Percentiles rank a stretch among this genome's conserved stretches.
Conservation (phyloP, 2,888 invertebrate species). For the Sarcophaga subvicina region DNA sequence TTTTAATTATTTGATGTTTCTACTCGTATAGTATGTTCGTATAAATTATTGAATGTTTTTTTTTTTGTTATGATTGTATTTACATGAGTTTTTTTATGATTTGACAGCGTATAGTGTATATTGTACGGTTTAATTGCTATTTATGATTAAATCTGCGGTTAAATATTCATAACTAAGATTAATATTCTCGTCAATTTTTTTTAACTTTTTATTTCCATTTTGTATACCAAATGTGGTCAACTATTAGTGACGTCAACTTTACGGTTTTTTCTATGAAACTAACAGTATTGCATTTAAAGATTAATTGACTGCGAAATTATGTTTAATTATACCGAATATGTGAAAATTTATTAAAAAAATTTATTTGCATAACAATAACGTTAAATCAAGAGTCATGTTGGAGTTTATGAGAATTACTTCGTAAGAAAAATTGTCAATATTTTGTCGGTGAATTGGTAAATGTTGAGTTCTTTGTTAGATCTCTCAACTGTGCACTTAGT, state of each 20-base stretch:
- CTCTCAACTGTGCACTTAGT: too few relatives aligned
- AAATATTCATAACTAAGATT: background rate
- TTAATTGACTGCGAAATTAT: conserved; percentile 11
- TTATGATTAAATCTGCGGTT: conserved; percentile 3
- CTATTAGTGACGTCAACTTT: too few relatives aligned
- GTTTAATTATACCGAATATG: conserved; percentile 12
- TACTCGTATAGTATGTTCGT: background rate
- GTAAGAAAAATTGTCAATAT: too few relatives aligned
- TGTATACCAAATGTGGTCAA: background rate
- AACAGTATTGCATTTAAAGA: too few relatives aligned
- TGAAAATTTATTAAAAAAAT: conserved; percentile 4
- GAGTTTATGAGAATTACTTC: too few relatives aligned
- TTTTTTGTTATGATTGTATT: background rate
- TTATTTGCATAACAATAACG: too few relatives aligned
- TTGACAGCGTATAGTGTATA: background rate
- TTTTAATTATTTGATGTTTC: conserved; percentile 46
- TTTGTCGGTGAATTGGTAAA: too few relatives aligned
- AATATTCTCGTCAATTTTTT: background rate
- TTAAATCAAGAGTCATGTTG: too few relatives aligned
- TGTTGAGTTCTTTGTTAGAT: too few relatives aligned
- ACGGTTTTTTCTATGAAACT: too few relatives aligned
- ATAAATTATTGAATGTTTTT: conserved; percentile 33
- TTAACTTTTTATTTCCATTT: background rate
- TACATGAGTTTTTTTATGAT: background rate
- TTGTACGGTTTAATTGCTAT: background rate